Conservation (phyloP, 92 coral and sea anemone species). For the Anthopleura xanthogrammica region DNA sequence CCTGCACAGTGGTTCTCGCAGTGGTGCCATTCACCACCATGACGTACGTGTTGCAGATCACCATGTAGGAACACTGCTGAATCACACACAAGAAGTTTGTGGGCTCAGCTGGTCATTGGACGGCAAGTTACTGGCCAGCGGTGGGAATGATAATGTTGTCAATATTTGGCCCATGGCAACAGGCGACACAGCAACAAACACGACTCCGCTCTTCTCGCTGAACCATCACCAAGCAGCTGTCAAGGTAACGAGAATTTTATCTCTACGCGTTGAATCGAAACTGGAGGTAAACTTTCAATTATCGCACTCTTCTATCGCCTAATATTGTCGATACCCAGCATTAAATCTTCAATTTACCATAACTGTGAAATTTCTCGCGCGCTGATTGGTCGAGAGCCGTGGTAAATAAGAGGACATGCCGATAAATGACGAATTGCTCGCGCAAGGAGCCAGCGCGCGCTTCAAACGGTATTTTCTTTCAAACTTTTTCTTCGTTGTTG, state of each 20-base stretch:
- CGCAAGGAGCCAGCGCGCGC: no score
- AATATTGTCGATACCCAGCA: no score
- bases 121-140: constrained; percentile 93
- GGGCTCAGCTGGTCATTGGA: constrained; percentile 95
- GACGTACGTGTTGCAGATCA: constrained; percentile 92
- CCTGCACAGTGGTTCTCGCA: constrained; percentile 76
- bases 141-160: constrained; percentile 93
- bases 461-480: no score
- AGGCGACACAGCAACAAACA: constrained; percentile 6
- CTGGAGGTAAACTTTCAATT: no score
- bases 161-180: constrained; percentile 78
- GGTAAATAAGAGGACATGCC: no score
- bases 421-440: no score
- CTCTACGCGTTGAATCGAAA: no score
- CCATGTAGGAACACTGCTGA: constrained; percentile 70
- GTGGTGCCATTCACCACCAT: constrained; percentile 88
- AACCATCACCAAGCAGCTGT: constrained; percentile 95
- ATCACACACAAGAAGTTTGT: constrained; percentile 92
- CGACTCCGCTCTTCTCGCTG: constrained; percentile 62
- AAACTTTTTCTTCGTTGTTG: no score
- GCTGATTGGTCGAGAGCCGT: no score
- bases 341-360: no score
- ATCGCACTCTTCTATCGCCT: no score
- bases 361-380: no score
- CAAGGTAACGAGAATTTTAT: constrained; percentile 51